Base-by-base conservation (phyloP, 1,140 invertebrate genomes). In the Drosophila cardini region DNA sequence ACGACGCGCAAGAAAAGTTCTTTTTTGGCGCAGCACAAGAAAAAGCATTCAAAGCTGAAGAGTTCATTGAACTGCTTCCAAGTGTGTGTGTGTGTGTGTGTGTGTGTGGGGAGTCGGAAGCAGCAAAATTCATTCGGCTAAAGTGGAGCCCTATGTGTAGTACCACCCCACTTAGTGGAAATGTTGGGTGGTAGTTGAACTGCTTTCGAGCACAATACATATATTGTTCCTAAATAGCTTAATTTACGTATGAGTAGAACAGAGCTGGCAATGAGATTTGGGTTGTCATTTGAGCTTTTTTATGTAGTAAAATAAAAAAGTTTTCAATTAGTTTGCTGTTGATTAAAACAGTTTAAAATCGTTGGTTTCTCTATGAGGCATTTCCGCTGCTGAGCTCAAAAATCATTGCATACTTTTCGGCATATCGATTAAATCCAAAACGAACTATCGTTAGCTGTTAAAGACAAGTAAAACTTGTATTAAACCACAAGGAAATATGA, bases 11-110 rank as follows among this genome's bases (percentile, higher is more conserved):
- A 26, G 56, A 72, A 61, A 68, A 63, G 58, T 72, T 73, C 60
- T 65, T 60, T 65, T 67, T 74, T 81, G 76, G 77, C 77, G 71
- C 48, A 61, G 53, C 38, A 34, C 32, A 72, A 57, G 78, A 74
- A 72, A 72, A 74, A 56, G 56, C 71, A 55, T 36, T 9, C 43
- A 65, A 48, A 18, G 62, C 36, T 42, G 53, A 56, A 63, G 57
- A 55, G 34, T 50, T 60, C 63, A 43, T 36, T 85, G 81, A 86
- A 86, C 82, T 69, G 21, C 21, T 26, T 3, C 21, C 21, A 26
- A 26, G 21, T 4, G 21, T 26, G 21, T 4, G 21, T 26, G 21
- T 21, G 21, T 21, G 21, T 21, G 21, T 21, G 21, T 78, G 45
- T 43, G 58, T 43, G 58, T 67, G 32, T 40, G 11, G n/a, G 38